Evolutionary conservation across 2,797 vertebrate genomes (phyloP).

Genomic region (Bradypodion ventrale): DNA sequence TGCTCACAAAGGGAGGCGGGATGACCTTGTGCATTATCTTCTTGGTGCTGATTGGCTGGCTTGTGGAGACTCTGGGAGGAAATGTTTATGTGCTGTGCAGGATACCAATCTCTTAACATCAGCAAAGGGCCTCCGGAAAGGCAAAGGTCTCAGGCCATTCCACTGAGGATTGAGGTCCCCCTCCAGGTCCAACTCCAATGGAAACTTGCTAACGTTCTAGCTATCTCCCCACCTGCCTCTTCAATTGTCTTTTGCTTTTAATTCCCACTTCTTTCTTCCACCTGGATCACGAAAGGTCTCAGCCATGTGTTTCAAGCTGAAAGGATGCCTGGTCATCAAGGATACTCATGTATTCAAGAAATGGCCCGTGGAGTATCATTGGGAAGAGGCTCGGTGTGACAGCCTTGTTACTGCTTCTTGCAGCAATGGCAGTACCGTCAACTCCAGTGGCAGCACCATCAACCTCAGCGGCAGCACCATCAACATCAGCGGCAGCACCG

Average conservation of each 20-base stretch:
- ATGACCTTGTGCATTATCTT: constrained; percentile 14
- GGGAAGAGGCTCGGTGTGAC: constrained; percentile 70
- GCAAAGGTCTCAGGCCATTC: neutral
- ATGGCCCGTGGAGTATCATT: constrained; percentile 87
- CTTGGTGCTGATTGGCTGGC: neutral
- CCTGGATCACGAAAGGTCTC: constrained; percentile 50
- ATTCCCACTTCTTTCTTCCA: neutral
- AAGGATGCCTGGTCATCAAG: constrained; percentile 63
- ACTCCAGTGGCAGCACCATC: neutral
- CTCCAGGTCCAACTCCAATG: neutral
- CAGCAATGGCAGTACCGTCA: neutral
- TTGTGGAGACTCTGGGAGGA: neutral
- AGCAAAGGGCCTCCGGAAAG: no score
- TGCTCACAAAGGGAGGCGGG: constrained; percentile 33
- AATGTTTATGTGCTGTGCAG: neutral
- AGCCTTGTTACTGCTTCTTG: constrained; percentile 47
- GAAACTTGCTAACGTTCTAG: neutral
- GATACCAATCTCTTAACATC: neutral
- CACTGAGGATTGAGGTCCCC: neutral
- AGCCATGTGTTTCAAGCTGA: constrained; percentile 58
- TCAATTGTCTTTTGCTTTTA: neutral
- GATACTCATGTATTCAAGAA: constrained; percentile 84
- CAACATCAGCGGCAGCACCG: neutral
- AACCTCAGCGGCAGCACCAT: neutral
- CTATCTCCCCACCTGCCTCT: neutral